Evolutionary conservation across 1,140 invertebrate genomes (phyloP), one percentile per base, ranked within the genome.

Genomic region (Drosophila neocordata): DNA sequence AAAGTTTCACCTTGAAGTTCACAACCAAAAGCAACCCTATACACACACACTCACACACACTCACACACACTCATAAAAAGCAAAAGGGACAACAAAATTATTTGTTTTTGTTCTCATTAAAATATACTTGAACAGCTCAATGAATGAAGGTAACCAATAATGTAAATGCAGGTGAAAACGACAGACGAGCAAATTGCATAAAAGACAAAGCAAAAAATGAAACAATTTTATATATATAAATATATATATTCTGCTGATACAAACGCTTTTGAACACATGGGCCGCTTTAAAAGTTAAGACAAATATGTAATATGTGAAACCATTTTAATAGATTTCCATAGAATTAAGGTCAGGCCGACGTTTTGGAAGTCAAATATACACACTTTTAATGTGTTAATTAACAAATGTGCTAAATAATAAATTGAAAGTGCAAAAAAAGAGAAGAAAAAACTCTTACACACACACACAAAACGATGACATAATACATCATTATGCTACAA

Each of bases 91-190:
- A 77, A 59, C 56, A 31, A 67, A 80, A 73, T 63, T 69, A 61
- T 80, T 67, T 77, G 75, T 65, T 74, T 74, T 79, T 79, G 59
- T 58, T 52, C 71, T 68, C 68, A 77, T 79, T 77, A 71, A 84
- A 77, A 71, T 68, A 69, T 70, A 79, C 69, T 79, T 80, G 63
- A 79, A 68, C 65, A 53, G 34, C 57, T 6, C 51, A 27, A 24
- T 13, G 37, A 65, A 7, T 27, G 38, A 73, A 61, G 65, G 62
- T 63, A 68, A 60, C 52, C 15, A 61, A 38, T 4, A 20, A 44
- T 44, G 41, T 44, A 44, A 56, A 51, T 62, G 52, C 41, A 59
- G 34, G 6, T 1, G n/a, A 51, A 12, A 53, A n/a, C 7, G 5
- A 59, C 35, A 27, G 12, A 55, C 12, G 8, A 12, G 12, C 27